Evolutionary conservation across 2,888 invertebrate genomes (phyloP).

Genomic region (Habroteleia sp.): DNA sequence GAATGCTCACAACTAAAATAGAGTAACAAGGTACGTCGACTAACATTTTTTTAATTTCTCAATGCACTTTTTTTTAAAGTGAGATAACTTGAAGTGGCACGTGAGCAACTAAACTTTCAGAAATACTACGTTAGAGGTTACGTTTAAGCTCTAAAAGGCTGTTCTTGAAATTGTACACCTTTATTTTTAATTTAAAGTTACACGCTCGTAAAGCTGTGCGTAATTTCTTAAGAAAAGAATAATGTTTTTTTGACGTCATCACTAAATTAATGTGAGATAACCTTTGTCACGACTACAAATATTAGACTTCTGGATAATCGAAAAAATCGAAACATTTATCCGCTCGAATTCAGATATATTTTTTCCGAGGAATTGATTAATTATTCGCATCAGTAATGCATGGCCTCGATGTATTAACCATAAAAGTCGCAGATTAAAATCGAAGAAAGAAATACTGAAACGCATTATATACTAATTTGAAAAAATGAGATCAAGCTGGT

Average conservation of each 20-base stretch:
- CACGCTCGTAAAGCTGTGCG: constrained; percentile 15
- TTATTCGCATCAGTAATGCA: constrained; percentile 41
- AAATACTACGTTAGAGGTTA: constrained; percentile 11
- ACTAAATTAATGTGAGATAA: constrained; percentile 6
- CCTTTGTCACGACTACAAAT: neutral
- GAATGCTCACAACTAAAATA: constrained; percentile 9
- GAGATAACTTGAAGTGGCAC: constrained; percentile 38
- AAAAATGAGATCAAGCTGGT: constrained; percentile 52
- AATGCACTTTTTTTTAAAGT: constrained; percentile 36
- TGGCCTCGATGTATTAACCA: constrained; percentile 46
- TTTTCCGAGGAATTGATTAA: constrained; percentile 16
- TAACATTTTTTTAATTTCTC: constrained; percentile 43
- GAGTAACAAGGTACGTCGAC: neutral
- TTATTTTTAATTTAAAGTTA: constrained; percentile 21
- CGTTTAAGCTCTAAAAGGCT: constrained; percentile 18
- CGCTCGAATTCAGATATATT: neutral
- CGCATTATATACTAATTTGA: constrained; percentile 37
- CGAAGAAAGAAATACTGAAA: constrained; percentile 46
- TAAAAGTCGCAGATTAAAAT: constrained; percentile 52
- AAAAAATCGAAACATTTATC: constrained; percentile 2
- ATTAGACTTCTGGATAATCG: neutral
- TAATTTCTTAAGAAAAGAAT: constrained; percentile 23
- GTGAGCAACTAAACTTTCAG: constrained; percentile 34
- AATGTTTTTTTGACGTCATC: constrained; percentile 19
- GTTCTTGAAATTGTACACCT: constrained; percentile 14